Evolutionary conservation across 2,888 invertebrate genomes (phyloP).

Genomic region (Biston stratarius): DNA sequence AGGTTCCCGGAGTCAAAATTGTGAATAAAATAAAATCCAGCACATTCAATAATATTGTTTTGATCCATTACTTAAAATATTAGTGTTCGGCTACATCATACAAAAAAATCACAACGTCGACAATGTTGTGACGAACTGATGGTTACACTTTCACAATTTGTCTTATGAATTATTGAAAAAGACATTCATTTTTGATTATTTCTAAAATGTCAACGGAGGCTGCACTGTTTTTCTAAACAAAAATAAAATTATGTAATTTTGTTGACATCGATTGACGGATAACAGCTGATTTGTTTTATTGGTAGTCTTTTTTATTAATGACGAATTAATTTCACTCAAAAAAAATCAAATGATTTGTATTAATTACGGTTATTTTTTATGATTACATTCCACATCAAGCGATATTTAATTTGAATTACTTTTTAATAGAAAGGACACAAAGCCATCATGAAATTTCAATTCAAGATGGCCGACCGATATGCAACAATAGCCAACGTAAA

Average conservation of each 20-base stretch:
- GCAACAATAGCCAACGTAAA: conserved; percentile 10
- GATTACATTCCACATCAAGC: conserved; percentile 51
- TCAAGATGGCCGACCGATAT: conserved; percentile 76
- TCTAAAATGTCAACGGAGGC: conserved; percentile 77
- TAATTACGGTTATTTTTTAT: conserved; percentile 61
- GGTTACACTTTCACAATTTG: conserved; percentile 72
- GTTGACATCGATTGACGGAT: conserved; percentile 87
- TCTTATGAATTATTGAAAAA: conserved; percentile 68
- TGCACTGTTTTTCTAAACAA: conserved; percentile 86
- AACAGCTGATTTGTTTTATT: conserved; percentile 86
- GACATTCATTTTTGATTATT: conserved; percentile 76
- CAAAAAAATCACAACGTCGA: conserved; percentile 67
- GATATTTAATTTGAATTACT: conserved; percentile 61
- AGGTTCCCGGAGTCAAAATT: conserved; percentile 97
- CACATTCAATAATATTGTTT: conserved; percentile 87
- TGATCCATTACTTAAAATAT: conserved; percentile 77
- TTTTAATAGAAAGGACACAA: conserved; percentile 76
- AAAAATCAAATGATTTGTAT: conserved; percentile 48
- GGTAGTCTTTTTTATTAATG: conserved; percentile 73
- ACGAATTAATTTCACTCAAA: conserved; percentile 47
- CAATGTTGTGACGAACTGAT: conserved; percentile 62
- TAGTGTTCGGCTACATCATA: conserved; percentile 77
- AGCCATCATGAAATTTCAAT: conserved; percentile 71
- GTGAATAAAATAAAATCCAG: conserved; percentile 93
- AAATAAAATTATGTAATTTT: conserved; percentile 87